Evolutionary conservation across 1,140 invertebrate species (phyloP).

Genomic region (Pseudomyrmex flavicornis): DNA sequence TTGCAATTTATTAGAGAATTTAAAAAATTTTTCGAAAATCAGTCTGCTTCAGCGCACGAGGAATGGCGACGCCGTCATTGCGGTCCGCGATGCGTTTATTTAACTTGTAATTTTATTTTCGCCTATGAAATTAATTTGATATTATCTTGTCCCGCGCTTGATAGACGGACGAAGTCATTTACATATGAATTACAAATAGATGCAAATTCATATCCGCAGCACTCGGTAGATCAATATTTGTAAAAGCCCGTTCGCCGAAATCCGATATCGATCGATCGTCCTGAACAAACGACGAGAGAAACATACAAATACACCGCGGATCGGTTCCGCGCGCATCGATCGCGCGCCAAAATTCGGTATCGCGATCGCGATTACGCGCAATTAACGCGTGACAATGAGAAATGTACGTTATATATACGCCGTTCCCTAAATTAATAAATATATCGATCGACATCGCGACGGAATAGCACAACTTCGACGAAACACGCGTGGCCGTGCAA

Average conservation of each 20-base stretch:
- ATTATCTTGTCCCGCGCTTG: constrained; percentile 8
- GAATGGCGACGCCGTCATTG: neutral
- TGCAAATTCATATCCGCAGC: constrained; percentile 50
- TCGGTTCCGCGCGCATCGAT: constrained; percentile 30
- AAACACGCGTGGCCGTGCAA: constrained; percentile 20
- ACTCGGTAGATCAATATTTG: constrained; percentile 51
- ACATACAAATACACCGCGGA: constrained; percentile 50
- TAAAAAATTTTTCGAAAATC: neutral
- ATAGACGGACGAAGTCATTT: constrained; percentile 40
- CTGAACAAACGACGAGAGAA: constrained; percentile 35
- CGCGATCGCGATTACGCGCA: constrained; percentile 50
- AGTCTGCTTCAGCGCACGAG: neutral
- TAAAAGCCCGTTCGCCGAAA: constrained; percentile 39
- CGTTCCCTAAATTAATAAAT: constrained; percentile 54
- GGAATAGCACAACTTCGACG: constrained; percentile 1
- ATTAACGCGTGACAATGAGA: constrained; percentile 59
- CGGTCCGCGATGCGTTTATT: neutral
- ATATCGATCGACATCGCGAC: constrained; percentile 39
- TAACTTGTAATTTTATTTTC: constrained; percentile 37
- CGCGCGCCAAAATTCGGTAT: constrained; percentile 4
- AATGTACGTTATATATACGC: constrained; percentile 16
- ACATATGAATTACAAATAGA: constrained; percentile 51
- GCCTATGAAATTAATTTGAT: constrained; percentile 11
- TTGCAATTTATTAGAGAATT: constrained; percentile 2
- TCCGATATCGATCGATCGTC: constrained; percentile 27